Conservation (phyloP, 1,140 invertebrate species). For the Batillaria attramentaria region DNA sequence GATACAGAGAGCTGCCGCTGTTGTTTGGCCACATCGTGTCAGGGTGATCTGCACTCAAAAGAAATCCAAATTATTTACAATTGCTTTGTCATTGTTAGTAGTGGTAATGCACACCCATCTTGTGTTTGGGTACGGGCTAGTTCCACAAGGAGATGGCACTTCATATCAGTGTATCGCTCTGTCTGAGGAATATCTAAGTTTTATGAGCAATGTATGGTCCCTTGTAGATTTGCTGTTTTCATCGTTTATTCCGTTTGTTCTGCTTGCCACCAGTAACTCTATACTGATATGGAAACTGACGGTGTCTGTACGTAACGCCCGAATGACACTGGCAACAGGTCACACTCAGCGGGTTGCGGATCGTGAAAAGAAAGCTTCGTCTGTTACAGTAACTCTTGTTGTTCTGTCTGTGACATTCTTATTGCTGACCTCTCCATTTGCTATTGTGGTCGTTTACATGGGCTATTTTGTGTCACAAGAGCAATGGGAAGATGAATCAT, state of each 20-base stretch:
- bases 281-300: background rate
- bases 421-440: conserved; percentile 37
- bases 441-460: background rate
- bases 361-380: conserved; percentile 20
- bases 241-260: background rate
- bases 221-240: conserved; percentile 41
- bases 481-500: background rate
- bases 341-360: background rate
- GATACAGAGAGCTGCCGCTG: conserved; percentile 35
- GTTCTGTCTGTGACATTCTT: conserved; percentile 46
- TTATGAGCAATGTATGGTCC: conserved; percentile 36
- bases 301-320: background rate
- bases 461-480: background rate
- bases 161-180: background rate
- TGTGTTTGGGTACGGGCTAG: conserved; percentile 33
- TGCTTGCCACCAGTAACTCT: background rate
- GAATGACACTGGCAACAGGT: background rate
- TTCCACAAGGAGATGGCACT: background rate
- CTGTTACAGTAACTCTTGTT: conserved; percentile 41
- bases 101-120: conserved; percentile 32
- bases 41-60: conserved; percentile 26
- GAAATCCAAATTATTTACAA: conserved; percentile 13
- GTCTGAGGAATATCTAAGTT: conserved; percentile 15
- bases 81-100: conserved; percentile 14
- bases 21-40: conserved; percentile 30